Percentiles rank a stretch among this genome's conserved stretches.
These are phyloP conservation scores for Grallaria varia DNA, from an alignment of 2,113 vertebrate species.

Conservation along the genomic window DNA sequence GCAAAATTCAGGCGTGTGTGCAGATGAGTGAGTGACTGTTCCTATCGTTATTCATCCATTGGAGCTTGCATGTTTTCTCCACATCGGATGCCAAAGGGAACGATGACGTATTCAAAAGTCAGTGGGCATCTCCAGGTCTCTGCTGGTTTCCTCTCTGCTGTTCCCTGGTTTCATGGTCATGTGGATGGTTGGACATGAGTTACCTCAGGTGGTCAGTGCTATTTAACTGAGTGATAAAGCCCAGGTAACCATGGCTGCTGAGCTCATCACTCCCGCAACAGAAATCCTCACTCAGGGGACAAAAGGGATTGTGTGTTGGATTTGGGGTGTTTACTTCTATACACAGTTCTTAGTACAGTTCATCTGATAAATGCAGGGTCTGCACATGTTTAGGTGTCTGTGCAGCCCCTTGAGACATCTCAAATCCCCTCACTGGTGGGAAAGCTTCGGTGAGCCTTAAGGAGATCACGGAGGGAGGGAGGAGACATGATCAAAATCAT, in stretches of 20 bases:
- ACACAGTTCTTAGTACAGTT: background rate
- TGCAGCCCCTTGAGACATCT: background rate
- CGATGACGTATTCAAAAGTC: background rate
- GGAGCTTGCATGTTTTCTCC: background rate
- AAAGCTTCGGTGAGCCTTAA: background rate
- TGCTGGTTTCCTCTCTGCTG: background rate
- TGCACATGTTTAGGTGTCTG: background rate
- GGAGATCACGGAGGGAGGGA: background rate
- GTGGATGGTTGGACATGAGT: background rate
- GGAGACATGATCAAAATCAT: background rate
- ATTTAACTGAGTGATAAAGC: background rate
- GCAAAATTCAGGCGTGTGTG: background rate
- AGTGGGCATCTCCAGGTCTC: background rate
- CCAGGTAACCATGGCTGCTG: background rate
- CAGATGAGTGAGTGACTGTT: conserved; percentile 2
- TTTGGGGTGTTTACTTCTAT: background rate
- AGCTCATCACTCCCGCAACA: background rate
- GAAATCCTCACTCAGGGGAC: background rate
- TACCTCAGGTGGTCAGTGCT: background rate
- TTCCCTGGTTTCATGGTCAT: background rate
- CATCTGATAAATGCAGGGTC: accelerated
- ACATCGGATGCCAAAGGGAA: background rate
- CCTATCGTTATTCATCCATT: background rate
- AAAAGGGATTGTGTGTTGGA: background rate
- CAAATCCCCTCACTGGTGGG: background rate